Evolutionary conservation across 2,797 vertebrate genomes (phyloP), one percentile per base, ranked within the genome.

Genomic region (Mus minutoides): DNA sequence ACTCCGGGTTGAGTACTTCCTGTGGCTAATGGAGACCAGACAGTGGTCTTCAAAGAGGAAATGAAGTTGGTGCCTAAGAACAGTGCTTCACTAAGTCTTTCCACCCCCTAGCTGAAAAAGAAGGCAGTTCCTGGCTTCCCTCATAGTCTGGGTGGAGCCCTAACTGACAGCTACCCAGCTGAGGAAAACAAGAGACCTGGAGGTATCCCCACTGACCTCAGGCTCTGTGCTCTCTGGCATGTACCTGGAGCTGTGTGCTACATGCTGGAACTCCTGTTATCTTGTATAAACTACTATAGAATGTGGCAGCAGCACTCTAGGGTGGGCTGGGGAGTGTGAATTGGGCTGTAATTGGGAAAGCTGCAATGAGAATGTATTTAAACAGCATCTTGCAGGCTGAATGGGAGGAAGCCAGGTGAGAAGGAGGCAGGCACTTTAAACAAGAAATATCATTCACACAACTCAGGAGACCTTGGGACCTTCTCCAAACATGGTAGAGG

Each of bases 391-490:
- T 29, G 0, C 0, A 52, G 78, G n/a, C 89, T 83, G 89, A 83
- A 92, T 76, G 73, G 94, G 86, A 87, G 83, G 73, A 71, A 96
- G 43, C 75, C 84, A 92, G 90, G 92, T 56, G 40, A 88, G 80
- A 87, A 75, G 88, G 73, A 96, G 52, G 78, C 31, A 96, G 52
- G 78, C 31, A 1, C 34, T 1, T 71, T 17, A 40, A 92, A n/a
- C 73, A 90, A 96, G 92, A 93, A 69, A 92, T 29, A 43, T 54
- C 43, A 43, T 16, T 60, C 10, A 21, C 60, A 82, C 37, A 83
- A 83, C 43, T 69, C 71, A 22, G 37, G 49, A 60, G 71, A 9
- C 37, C 34, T 85, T 10, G 31, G 77, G 60, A 58, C 56, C 75
- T 54, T 89, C 40, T 24, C 24, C 49, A 49, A 71, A 90, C 71